These are phyloP conservation scores for Marmota monax DNA, from an alignment of 2,113 vertebrate species.

Conservation along the genomic window DNA sequence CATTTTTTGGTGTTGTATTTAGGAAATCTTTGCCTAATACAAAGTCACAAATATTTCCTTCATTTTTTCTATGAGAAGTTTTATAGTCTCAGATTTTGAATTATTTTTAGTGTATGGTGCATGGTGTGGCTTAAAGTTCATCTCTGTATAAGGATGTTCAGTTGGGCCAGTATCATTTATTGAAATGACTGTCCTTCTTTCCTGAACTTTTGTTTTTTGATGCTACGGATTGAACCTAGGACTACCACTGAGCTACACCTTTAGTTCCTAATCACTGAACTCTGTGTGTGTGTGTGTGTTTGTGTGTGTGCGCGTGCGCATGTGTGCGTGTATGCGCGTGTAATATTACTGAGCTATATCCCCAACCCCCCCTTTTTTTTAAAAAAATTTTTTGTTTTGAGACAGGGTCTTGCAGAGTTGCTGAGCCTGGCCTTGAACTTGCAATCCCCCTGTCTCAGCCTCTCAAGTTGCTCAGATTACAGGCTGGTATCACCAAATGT, in stretches of 20 bases:
- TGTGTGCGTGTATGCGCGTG: too few species aligned
- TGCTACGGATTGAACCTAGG: background rate
- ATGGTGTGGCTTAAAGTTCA: background rate
- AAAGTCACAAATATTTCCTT: background rate
- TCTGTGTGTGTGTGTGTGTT: background rate
- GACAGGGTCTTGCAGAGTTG: too few species aligned
- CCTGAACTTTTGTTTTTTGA: background rate
- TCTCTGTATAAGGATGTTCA: background rate
- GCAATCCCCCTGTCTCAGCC: too few species aligned
- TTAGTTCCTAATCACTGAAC: background rate
- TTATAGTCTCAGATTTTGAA: conserved; percentile 1
- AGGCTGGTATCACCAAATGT: background rate
- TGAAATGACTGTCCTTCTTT: background rate
- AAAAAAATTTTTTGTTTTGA: too few species aligned
- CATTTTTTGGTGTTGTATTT: background rate
- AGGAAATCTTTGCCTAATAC: conserved; percentile 13
- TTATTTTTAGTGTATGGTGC: conserved; percentile 20
- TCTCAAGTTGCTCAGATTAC: too few species aligned
- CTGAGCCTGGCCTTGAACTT: too few species aligned
- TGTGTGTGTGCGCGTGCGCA: accelerated
- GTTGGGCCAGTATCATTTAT: background rate
- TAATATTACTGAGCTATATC: too few species aligned
- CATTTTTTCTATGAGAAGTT: background rate
- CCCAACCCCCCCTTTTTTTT: too few species aligned
- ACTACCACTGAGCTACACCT: background rate